These are phyloP conservation scores for Premnoplex brunnescens DNA, from an alignment of 2,797 vertebrate genomes.

Conservation along the genomic window DNA sequence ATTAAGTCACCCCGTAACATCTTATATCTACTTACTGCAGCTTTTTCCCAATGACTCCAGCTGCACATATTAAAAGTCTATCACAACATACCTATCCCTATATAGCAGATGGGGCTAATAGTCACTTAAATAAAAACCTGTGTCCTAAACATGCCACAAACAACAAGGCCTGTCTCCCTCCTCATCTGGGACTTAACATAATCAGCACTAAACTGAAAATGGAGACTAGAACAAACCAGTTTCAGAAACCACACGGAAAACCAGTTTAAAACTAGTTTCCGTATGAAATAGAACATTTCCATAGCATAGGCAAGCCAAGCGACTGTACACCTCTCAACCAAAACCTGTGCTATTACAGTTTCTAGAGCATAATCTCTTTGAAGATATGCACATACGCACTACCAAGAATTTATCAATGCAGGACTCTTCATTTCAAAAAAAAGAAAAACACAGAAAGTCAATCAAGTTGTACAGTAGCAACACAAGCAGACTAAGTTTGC, in stretches of 20 bases:
- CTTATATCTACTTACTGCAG: neutral
- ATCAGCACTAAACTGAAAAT: neutral
- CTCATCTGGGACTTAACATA: neutral
- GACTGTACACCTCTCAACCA: neutral
- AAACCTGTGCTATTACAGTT: neutral
- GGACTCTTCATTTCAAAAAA: neutral
- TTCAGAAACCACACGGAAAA: constrained; percentile 39
- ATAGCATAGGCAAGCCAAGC: neutral
- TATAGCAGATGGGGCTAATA: neutral
- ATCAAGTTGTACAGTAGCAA: neutral
- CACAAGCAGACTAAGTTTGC: neutral
- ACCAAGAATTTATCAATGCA: neutral
- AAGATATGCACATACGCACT: neutral
- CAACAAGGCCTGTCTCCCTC: neutral
- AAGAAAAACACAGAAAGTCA: neutral
- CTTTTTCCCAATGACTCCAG: neutral
- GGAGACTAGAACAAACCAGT: constrained; percentile 25
- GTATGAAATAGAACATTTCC: neutral
- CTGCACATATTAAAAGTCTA: neutral
- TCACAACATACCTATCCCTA: neutral
- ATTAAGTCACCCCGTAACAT: neutral
- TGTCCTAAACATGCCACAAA: neutral
- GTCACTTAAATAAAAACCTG: neutral
- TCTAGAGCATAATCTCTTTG: neutral
- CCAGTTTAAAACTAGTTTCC: constrained; percentile 34